These are phyloP conservation scores for Artibeus lituratus DNA, from an alignment of 2,797 vertebrate species.

Conservation along the genomic window DNA sequence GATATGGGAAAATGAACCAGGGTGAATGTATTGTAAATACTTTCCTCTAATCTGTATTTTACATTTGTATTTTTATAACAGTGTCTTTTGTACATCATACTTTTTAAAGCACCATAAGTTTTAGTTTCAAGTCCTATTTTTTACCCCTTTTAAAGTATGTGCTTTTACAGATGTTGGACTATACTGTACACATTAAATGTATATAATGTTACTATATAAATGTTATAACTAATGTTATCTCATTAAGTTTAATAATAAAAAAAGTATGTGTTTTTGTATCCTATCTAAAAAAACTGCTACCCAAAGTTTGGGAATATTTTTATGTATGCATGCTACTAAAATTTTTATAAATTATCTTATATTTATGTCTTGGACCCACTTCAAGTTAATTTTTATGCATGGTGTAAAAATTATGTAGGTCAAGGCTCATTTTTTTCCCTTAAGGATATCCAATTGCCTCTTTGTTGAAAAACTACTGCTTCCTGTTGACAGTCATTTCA, in stretches of 20 bases:
- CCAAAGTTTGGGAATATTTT: neutral
- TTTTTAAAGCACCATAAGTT: neutral
- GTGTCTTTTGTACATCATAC: neutral
- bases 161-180: neutral
- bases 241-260: neutral
- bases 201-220: neutral
- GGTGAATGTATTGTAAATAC: neutral
- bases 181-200: neutral
- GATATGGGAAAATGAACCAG: neutral
- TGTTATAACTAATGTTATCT: neutral
- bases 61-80: neutral
- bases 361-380: neutral
- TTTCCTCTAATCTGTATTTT: neutral
- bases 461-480: neutral
- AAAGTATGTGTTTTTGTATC: neutral
- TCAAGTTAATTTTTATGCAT: constrained; percentile 34
- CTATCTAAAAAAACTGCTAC: neutral
- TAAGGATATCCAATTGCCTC: neutral
- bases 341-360: neutral
- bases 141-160: neutral
- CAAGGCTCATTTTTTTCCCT: neutral
- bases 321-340: neutral
- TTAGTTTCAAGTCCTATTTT: constrained; percentile 1
- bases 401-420: neutral
- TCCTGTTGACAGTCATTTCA: neutral